Conservation (phyloP, 2,797 vertebrate genomes). For the Tenualosa ilisha region DNA sequence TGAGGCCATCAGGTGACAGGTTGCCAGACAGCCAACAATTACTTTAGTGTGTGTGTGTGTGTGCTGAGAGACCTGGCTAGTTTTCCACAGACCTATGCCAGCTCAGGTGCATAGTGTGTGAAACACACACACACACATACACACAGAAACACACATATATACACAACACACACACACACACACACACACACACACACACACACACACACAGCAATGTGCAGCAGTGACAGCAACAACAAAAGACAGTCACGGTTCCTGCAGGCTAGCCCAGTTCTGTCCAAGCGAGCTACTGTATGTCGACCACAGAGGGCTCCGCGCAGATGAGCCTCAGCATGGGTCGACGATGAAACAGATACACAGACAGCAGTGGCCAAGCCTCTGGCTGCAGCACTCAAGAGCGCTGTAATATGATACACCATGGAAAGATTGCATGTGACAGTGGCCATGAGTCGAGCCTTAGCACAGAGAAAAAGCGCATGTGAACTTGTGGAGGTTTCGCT, state of each 20-base stretch:
- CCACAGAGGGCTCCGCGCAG: background rate
- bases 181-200: slow-evolving; percentile 26
- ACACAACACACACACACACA: slow-evolving; percentile 22
- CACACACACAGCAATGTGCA: slow-evolving; percentile 15
- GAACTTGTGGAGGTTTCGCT: no score
- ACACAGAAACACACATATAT: no score
- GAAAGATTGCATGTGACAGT: no score
- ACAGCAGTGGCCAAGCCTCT: no score
- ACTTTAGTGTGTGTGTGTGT: background rate
- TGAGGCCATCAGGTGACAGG: background rate
- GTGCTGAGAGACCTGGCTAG: background rate
- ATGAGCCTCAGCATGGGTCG: background rate
- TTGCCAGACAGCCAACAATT: background rate
- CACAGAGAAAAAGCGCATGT: no score
- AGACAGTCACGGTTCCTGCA: background rate
- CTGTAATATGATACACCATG: no score
- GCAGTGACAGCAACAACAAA: background rate
- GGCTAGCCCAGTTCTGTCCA: background rate
- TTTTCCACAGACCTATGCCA: background rate
- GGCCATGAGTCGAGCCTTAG: no score
- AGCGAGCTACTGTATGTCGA: background rate
- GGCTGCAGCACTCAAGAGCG: no score
- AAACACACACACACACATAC: slow-evolving; percentile 24
- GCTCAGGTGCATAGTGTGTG: slow-evolving; percentile 16
- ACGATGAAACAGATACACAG: no score